Base-by-base conservation (phyloP, 2,888 invertebrate species). In the Rhorus exstirpatorius region DNA sequence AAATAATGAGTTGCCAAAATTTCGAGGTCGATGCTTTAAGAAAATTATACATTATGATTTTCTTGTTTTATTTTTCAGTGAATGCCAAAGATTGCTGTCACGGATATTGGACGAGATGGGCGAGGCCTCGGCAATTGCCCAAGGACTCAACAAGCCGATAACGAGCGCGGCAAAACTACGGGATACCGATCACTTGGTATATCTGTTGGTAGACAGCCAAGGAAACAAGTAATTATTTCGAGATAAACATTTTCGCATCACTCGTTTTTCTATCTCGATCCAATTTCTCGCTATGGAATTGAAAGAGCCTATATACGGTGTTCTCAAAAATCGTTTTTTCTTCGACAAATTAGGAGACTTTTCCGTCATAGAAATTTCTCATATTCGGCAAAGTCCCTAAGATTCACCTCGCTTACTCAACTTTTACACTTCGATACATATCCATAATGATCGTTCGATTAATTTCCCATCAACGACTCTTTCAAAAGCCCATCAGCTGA, bases 31-130 rank as follows among this genome's bases (percentile, higher is more conserved):
- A 7, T 31, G 58, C 31, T 31, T 31, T n/a, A n/a, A 58, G n/a
- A 12, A 21, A 38, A 38, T 58, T 12, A 1, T 61, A 7, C 7
- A 41, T 4, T 1, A 14, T 44, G 19, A 17, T 12, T 68, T 53
- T 3, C 17, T 24, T 24, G 2, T 41, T 58, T 67, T 79, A 88
- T 87, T 93, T 93, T 49, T 51, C 91, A 95, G 95, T 93, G 95
- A 96, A 91, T 94, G 94, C 83, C 94, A 95, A 85, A 93, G 94
- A 61, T 94, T 95, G 89, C 93, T 96, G 85, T 93, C 95, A 0
- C 95, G 94, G 88, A 93, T 97, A 58, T 93, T 97, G 35, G 96
- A 97, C 91, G 93, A 93, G 7, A 94, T 97, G 90, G 97, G 97
- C 0, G 94, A 95, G 90, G 95, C 95, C 75, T 97, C 97, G 1